Evolutionary conservation across 35 echinoderm and acorn worm species (phyloP), one percentile per base, ranked within the genome.

Genomic region (Ophiothrix spiculata): DNA sequence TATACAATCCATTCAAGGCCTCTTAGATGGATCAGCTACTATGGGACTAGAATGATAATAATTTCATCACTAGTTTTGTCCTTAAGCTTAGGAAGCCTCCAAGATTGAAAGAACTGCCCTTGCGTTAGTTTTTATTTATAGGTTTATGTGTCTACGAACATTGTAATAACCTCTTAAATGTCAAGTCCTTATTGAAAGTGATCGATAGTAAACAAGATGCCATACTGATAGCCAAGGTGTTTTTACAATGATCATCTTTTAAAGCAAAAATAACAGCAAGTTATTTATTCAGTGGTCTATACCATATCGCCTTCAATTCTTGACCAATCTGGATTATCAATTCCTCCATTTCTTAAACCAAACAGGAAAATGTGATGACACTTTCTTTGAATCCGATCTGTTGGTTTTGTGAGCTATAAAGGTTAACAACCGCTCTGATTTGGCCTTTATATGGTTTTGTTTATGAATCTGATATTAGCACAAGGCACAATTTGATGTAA

Each of bases 381-480:
- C 60, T 6, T 69, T 69, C 6, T 25, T 28, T 69, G 60, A 69
- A 69, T 54, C 8, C 8, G 21, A n/a, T n/a, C 10, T 69, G 25
- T 69, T n/a, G 60, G 10, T 69, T 69, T 69, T 15, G 60, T 15
- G 60, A n/a, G 3, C 2, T 69, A 28, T 28, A 69, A 28, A 69
- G 60, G 60, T 69, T 69, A 69, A 69, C 60, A 69, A 10, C 60
- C 60, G 60, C 60, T 12, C 8, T 69, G 60, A 69, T 28, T 69
- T 69, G 60, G 16, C 60, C 60, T 69, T 69, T 69, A 2, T 69
- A 69, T 69, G 29, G 60, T 69, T 69, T 69, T 69, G 60, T 69
- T 69, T 69, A 69, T 69, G 60, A 69, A 69, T 69, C 60, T 69
- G 60, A 69, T 69, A 69, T 69, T 25, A 69, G 42, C 60, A 69